These are phyloP conservation scores for Nyctibius grandis DNA, from an alignment of 2,797 vertebrate species.

Conservation along the genomic window DNA sequence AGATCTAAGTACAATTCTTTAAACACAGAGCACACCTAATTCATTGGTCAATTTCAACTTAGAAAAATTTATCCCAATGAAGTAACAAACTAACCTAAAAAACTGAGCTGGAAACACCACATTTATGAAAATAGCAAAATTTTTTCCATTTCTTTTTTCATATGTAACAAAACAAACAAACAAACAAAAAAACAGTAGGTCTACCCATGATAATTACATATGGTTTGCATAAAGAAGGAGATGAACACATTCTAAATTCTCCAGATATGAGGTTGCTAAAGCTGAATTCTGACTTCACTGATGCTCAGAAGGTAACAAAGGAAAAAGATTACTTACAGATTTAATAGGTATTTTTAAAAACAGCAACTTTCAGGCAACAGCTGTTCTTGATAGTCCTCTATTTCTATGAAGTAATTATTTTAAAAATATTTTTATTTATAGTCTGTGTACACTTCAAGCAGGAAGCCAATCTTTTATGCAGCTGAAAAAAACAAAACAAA, in stretches of 20 bases:
- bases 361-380: neutral
- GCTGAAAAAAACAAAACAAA: neutral
- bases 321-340: neutral
- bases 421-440: neutral
- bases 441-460: neutral
- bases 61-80: neutral
- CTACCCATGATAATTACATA: neutral
- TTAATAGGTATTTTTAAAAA: neutral
- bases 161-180: neutral
- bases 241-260: neutral
- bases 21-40: neutral
- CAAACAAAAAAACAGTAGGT: neutral
- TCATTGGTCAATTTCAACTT: neutral
- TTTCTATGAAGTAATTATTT: neutral
- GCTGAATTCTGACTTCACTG: neutral
- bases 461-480: neutral
- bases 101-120: neutral
- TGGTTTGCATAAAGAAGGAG: neutral
- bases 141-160: neutral
- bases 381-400: neutral
- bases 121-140: neutral
- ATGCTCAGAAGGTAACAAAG: neutral
- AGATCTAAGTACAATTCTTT: neutral
- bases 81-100: neutral
- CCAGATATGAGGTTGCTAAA: neutral